Percentiles rank a stretch among this genome's conserved stretches.
phyloP scores from a whole-genome alignment of 30 jellyfish, hydroid and myxozoan genomes.

The Turritopsis rubra region DNA sequence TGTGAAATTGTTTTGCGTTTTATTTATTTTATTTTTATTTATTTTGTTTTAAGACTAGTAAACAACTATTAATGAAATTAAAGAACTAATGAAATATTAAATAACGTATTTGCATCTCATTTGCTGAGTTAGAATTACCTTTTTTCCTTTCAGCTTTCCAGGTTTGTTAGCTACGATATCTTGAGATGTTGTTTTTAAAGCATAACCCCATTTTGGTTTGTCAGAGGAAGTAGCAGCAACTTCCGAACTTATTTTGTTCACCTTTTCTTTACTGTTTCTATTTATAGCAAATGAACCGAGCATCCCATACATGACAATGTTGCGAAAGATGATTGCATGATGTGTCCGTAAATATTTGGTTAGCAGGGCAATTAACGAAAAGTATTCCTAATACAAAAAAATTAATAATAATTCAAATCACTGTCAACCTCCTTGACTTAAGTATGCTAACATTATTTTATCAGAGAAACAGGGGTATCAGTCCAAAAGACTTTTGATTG shows the following conservation, averaged over 20 bases:
- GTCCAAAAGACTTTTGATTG: not conserved
- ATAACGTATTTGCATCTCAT: too few relatives aligned
- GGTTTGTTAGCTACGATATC: not conserved
- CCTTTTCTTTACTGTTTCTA: not conserved
- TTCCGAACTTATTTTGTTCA: too few relatives aligned
- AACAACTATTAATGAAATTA: not conserved
- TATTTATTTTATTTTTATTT: too few relatives aligned
- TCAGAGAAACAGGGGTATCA: not conserved
- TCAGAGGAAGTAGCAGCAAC: not conserved
- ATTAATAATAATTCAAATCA: not conserved
- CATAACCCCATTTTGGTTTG: not conserved
- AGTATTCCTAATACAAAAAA: slow-evolving; percentile 5
- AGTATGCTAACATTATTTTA: not conserved
- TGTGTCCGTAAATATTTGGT: slow-evolving; percentile 38
- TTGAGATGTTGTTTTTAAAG: not conserved
- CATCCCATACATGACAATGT: slow-evolving; percentile 64
- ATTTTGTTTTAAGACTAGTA: too few relatives aligned
- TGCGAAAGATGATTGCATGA: slow-evolving; percentile 56
- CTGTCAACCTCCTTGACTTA: not conserved
- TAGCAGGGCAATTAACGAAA: not conserved
- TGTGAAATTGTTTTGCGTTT: too few relatives aligned
- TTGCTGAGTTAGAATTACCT: not conserved
- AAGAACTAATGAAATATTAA: too few relatives aligned
- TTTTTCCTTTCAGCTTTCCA: not conserved
- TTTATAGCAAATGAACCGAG: slow-evolving; percentile 52